phyloP scores from a whole-genome alignment of 92 coral and sea anemone species.

The Epizoanthus scotinus region DNA sequence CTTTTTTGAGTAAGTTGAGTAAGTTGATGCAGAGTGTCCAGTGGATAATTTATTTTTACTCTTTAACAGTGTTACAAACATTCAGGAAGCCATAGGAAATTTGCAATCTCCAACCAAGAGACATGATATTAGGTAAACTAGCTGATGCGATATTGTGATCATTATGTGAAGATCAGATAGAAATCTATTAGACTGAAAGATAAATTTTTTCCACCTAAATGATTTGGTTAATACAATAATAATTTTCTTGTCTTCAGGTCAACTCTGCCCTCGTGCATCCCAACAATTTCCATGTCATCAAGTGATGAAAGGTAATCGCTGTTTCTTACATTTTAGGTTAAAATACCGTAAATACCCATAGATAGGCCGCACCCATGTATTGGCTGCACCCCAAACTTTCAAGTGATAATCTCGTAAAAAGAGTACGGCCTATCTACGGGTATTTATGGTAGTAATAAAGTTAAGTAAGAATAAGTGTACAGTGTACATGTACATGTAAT shows the following conservation, averaged over 20 bases:
- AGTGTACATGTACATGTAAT: no score
- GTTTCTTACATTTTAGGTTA: not conserved
- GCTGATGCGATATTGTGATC: not conserved
- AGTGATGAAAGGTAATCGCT: slow-evolving; percentile 2
- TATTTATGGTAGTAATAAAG: no score
- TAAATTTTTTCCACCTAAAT: no score
- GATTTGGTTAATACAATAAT: not conserved
- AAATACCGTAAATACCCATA: not conserved
- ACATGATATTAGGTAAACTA: not conserved
- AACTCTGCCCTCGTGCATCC: not conserved
- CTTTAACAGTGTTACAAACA: not conserved
- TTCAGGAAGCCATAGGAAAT: slow-evolving; percentile 2
- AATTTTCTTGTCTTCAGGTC: not conserved
- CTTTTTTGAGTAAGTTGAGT: no score
- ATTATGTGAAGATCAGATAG: not conserved
- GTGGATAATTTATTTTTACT: not conserved
- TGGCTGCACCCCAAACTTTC: no score
- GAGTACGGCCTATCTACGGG: no score
- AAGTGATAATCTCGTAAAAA: no score
- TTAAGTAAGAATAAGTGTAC: no score
- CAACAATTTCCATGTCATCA: not conserved
- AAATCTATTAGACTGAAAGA: no score
- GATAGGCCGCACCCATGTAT: no score
- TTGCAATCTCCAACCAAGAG: not conserved
- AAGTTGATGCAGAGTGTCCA: not conserved